Conservation (phyloP, 2,797 vertebrate genomes). For the Danio jaintianensis region DNA sequence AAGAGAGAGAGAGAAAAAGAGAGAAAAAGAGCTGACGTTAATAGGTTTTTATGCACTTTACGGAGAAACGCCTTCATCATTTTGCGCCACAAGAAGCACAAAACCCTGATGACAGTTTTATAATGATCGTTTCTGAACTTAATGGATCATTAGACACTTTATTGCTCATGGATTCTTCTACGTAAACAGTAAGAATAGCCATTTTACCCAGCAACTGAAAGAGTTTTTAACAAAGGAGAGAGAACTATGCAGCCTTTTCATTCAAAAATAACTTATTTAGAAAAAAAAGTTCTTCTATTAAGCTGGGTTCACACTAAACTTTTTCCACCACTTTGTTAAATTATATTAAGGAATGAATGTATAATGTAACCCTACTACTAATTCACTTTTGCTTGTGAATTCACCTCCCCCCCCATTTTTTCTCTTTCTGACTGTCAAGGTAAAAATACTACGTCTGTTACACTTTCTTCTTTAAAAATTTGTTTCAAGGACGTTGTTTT, state of each 20-base stretch:
- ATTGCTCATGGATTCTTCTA: background rate
- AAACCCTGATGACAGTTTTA: conserved; percentile 12
- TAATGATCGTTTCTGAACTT: conserved; percentile 36
- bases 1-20: conserved; percentile 63
- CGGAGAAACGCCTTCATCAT: background rate
- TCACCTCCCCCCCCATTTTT: no score
- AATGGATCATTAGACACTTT: conserved; percentile 48
- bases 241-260: background rate
- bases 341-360: no score
- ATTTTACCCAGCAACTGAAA: conserved; percentile 38
- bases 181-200: conserved; percentile 28
- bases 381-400: no score
- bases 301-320: no score
- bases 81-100: conserved; percentile 13
- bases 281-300: background rate
- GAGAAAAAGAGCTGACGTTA: conserved; percentile 46
- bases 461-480: no score
- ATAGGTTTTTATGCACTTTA: background rate
- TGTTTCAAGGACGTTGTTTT: no score
- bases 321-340: no score
- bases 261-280: background rate
- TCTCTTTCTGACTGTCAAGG: no score
- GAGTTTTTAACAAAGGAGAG: background rate
- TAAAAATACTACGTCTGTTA: no score
- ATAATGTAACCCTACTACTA: no score